Base-by-base conservation (phyloP, 2,113 vertebrate species). In the Perca schrenkii region DNA sequence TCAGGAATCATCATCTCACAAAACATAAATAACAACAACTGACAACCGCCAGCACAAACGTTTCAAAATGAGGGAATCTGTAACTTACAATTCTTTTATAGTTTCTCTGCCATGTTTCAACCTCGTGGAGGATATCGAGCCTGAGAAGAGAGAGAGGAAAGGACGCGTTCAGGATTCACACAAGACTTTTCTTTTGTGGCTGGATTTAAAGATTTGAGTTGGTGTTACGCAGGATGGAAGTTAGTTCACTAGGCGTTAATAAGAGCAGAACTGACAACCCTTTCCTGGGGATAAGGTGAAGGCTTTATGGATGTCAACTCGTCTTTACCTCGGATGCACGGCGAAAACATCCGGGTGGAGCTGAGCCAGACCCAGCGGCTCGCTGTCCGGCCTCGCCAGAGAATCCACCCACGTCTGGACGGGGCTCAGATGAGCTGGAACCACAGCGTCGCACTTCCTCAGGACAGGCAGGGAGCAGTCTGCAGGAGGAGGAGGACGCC, bases 311-410 rank as follows among this genome's bases (percentile, higher is more conserved):
- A 52, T 0, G 19, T 52, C 6, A 19, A 3, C 50, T n/a, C 21
- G 21, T 12, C 15, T 56, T 91, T 79, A 98, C 97, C 97, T 95
- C 28, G 97, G 96, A 49, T 75, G 89, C 4, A 96, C 95, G 0
- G 95, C 94, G 31, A 98, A 99, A 17, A 99, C 96, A 2, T 98
- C 96, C 0, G 97, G 97, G 84, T 98, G 97, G 43, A 99, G 94
- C 25, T 98, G 94, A 3, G 96, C 84, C 65, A 97, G 22, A 16
- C 97, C 97, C 52, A 95, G 22, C 0, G 89, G 94, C 57, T 96
- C 94, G 22, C 89, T 77, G 13, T 96, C 94, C 19, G 25, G 88
- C 11, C 77, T 84, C 57, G 80, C 85, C 78, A 99, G 87, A 13
- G 96, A 94, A 58, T 97, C 96, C 71, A 98, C 92, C 97, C 97